phyloP scores from a whole-genome alignment of 2,113 vertebrate genomes.

The Salminus brasiliensis region DNA sequence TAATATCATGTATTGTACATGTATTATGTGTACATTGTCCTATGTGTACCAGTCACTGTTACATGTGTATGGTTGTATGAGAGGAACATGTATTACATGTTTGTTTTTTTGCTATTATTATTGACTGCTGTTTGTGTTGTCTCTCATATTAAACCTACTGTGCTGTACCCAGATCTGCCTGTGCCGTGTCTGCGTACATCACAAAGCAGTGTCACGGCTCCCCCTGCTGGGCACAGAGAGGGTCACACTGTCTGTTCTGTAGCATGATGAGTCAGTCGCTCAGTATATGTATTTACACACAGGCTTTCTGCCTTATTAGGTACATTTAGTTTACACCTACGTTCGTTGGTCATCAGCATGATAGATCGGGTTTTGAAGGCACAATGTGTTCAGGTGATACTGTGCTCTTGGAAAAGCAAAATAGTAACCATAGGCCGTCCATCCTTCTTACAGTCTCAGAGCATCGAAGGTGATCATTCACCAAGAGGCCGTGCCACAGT shows the following conservation, averaged over 20 bases:
- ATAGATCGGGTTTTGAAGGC: too few relatives aligned
- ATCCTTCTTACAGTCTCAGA: slow-evolving; percentile 45
- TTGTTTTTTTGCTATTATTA: too few relatives aligned
- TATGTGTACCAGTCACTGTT: slow-evolving; percentile 22
- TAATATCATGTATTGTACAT: slow-evolving; percentile 24
- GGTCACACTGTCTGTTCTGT: background rate
- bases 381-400: background rate
- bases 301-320: background rate
- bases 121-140: slow-evolving; percentile 25
- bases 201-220: background rate
- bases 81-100: slow-evolving; percentile 3
- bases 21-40: slow-evolving; percentile 17
- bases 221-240: slow-evolving; percentile 1
- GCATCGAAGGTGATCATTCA: slow-evolving; percentile 49
- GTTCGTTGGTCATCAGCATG: too few relatives aligned
- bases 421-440: slow-evolving; percentile 26
- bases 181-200: slow-evolving; percentile 33
- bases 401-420: background rate
- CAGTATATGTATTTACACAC: background rate
- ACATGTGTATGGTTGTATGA: slow-evolving; percentile 32
- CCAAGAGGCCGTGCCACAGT: slow-evolving; percentile 52
- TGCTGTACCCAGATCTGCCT: slow-evolving; percentile 28
- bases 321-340: background rate
- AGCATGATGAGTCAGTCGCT: background rate
- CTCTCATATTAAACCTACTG: slow-evolving; percentile 43